Conservation (phyloP, 2,797 vertebrate species). For the Lagorchestes hirsutus region DNA sequence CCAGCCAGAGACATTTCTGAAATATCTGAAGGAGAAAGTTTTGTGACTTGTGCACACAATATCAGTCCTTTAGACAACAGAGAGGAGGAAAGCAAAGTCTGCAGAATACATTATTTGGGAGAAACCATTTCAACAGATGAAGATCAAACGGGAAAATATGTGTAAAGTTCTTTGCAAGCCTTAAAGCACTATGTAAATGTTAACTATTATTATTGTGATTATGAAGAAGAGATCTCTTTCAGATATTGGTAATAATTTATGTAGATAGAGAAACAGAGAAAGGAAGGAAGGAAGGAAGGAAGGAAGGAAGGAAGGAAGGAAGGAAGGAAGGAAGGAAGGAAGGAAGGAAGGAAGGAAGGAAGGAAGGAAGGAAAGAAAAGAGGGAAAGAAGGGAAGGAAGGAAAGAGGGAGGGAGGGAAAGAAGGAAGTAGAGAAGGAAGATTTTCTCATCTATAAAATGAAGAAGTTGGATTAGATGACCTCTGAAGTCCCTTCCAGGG, state of each 20-base stretch:
- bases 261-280: too few relatives aligned
- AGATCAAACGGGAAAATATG: background rate
- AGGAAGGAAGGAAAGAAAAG: too few relatives aligned
- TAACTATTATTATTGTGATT: background rate
- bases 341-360: too few relatives aligned
- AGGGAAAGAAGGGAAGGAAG: background rate
- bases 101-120: background rate
- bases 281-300: background rate
- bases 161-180: background rate
- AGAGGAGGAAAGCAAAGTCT: background rate
- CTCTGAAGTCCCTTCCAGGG: background rate
- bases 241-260: background rate
- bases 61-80: background rate
- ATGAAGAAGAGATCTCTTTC: background rate
- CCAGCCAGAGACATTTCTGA: background rate
- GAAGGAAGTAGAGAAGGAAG: background rate
- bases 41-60: background rate
- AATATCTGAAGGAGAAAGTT: background rate
- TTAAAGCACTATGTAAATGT: background rate
- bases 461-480: background rate
- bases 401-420: fast-evolving
- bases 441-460: background rate
- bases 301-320: background rate
- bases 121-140: background rate
- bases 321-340: fast-evolving